Conservation (phyloP, 2,797 vertebrate species). For the Ciconia nigra region DNA sequence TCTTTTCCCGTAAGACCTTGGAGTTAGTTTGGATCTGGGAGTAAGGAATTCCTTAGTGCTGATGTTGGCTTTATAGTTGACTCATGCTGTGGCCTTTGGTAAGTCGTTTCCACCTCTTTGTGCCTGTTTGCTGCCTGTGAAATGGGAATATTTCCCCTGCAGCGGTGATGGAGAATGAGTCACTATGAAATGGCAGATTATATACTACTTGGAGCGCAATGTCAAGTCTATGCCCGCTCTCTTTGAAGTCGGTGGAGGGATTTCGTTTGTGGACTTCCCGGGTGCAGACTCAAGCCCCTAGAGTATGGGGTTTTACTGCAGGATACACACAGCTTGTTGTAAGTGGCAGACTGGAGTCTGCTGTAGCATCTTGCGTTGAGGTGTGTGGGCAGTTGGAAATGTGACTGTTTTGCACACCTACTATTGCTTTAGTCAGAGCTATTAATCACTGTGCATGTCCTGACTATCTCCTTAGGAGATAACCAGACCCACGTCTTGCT, state of each 20-base stretch:
- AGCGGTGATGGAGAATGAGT: constrained; percentile 10
- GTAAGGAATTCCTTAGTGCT: constrained; percentile 46
- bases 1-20: constrained; percentile 34
- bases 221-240: not conserved
- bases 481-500: not conserved
- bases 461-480: not conserved
- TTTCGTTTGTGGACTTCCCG: not conserved
- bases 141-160: constrained; percentile 8
- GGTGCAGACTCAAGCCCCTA: not conserved
- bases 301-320: not conserved
- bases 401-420: not conserved
- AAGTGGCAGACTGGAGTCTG: not conserved
- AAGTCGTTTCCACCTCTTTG: constrained; percentile 36
- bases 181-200: not conserved
- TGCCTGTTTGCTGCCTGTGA: constrained; percentile 2
- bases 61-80: constrained; percentile 42
- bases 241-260: not conserved
- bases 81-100: constrained; percentile 48
- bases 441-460: not conserved
- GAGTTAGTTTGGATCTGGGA: constrained; percentile 8
- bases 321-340: not conserved
- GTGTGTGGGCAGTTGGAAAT: not conserved
- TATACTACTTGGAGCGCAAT: not conserved
- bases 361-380: not conserved
- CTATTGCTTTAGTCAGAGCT: not conserved